Base-by-base conservation (phyloP, 2,113 vertebrate genomes). In the Megaceryle torquata region DNA sequence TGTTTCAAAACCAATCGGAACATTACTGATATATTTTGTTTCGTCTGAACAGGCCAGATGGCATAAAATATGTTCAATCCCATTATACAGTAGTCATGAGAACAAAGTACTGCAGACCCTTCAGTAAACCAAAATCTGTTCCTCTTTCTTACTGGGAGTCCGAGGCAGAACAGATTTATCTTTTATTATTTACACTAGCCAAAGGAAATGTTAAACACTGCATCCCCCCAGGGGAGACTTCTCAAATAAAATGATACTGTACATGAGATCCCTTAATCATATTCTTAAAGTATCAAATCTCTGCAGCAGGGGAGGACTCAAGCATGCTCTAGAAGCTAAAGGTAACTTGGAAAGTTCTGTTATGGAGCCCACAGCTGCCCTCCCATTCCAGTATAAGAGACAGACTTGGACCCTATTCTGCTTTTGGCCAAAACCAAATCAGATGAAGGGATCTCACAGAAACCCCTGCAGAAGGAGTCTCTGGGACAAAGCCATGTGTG, bases 1-100 rank as follows among this genome's bases (percentile, higher is more conserved):
- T 94, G 96, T 97, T 90, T 96, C 84, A 94, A 84, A 91, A 86
- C 86, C 82, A 77, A 91, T 96, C 74, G 79, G 95, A 94, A 95
- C 90, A 83, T 95, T 96, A 91, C 72, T 91, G 94, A 82, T 94
- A 87, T 93, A 82, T 95, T 94, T 96, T 91, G 89, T 96, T 96
- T 93, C 57, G 29, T 71, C 82, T 92, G 84, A 95, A 61, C 80
- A n/a, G 89, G 86, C 93, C 95, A 95, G 87, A 96, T 96, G 94
- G 90, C 89, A 86, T 91, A 72, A 96, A 96, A 92, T 86, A 94
- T 85, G 82, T 92, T 92, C 93, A 95, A 91, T 93, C 92, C 77
- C 82, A 88, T 94, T 95, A 93, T 89, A 93, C 53, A 92, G 91
- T 57, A 88, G 96, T 95, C 91, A 94, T 68, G 86, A 94, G 91